Percentiles rank a stretch among this genome's conserved stretches.
phyloP scores from a whole-genome alignment of 2,888 invertebrate species.

The Scaptomyza flava region DNA sequence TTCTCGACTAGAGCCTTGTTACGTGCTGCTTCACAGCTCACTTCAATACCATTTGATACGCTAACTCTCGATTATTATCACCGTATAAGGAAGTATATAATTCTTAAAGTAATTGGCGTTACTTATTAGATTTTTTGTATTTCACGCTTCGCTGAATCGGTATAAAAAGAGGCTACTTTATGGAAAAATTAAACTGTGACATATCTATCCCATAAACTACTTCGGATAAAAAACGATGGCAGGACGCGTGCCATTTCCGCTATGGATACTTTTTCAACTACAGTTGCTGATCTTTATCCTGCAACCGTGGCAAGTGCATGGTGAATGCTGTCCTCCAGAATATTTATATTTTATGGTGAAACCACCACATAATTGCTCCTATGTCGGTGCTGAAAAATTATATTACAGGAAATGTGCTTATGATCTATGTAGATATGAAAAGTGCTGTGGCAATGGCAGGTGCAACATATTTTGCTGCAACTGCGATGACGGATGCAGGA shows the following conservation, averaged over 20 bases:
- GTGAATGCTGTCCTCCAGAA: background rate
- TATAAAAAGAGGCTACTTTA: background rate
- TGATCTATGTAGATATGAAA: too few species aligned
- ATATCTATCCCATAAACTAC: background rate
- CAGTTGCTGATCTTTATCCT: background rate
- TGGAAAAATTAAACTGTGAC: background rate
- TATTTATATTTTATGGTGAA: too few species aligned
- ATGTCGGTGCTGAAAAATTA: too few species aligned
- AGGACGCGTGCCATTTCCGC: background rate
- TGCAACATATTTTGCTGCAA: constrained; percentile 2
- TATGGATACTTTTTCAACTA: background rate
- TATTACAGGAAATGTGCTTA: too few species aligned
- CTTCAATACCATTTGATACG: too few species aligned
- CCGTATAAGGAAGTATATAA: too few species aligned
- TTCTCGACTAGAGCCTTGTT: too few species aligned
- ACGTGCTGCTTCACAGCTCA: too few species aligned
- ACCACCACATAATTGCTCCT: background rate
- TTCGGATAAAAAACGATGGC: background rate
- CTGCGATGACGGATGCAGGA: too few species aligned
- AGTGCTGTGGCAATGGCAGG: background rate
- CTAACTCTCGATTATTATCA: too few species aligned
- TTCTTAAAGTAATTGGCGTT: background rate
- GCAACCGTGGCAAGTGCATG: background rate
- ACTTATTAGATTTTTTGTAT: background rate
- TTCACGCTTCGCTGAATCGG: background rate